These are phyloP conservation scores for Sebastes minor DNA, from an alignment of 2,797 vertebrate genomes.

Conservation along the genomic window DNA sequence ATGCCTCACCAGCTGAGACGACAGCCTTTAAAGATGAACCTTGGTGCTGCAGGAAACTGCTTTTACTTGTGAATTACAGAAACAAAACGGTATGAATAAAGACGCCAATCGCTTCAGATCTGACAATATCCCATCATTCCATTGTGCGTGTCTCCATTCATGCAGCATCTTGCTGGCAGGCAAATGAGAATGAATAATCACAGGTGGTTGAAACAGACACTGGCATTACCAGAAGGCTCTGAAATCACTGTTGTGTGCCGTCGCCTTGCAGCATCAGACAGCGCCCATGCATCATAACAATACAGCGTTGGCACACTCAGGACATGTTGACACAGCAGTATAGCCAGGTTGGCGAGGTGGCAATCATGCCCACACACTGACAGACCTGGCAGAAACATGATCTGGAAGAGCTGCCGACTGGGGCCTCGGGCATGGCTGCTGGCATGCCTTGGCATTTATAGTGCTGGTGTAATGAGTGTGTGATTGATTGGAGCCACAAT, in stretches of 20 bases:
- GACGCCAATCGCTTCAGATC: conserved; percentile 39
- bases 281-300: conserved; percentile 51
- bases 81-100: conserved; percentile 31
- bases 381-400: conserved; percentile 51
- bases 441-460: conserved; percentile 80
- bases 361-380: conserved; percentile 43
- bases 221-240: conserved; percentile 27
- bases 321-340: conserved; percentile 71
- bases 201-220: conserved; percentile 49
- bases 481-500: conserved; percentile 86
- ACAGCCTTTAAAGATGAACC: background rate
- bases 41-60: background rate
- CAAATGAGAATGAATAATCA: conserved; percentile 53
- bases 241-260: conserved; percentile 46
- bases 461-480: conserved; percentile 73
- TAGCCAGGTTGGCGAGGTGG: conserved; percentile 67
- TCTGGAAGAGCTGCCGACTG: conserved; percentile 38
- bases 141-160: conserved; percentile 27
- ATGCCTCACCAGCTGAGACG: background rate
- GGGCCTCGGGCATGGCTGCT: conserved; percentile 53
- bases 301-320: conserved; percentile 35
- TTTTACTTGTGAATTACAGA: conserved; percentile 24
- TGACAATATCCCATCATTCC: conserved; percentile 27
- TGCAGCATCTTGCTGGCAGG: conserved; percentile 37
- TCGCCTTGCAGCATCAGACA: conserved; percentile 44